A percentile compares a stretch with the other conserved stretches of the same genome.
Evolutionary conservation across 2,113 vertebrate genomes (phyloP).

Genomic region (Crotophaga sulcirostris): DNA sequence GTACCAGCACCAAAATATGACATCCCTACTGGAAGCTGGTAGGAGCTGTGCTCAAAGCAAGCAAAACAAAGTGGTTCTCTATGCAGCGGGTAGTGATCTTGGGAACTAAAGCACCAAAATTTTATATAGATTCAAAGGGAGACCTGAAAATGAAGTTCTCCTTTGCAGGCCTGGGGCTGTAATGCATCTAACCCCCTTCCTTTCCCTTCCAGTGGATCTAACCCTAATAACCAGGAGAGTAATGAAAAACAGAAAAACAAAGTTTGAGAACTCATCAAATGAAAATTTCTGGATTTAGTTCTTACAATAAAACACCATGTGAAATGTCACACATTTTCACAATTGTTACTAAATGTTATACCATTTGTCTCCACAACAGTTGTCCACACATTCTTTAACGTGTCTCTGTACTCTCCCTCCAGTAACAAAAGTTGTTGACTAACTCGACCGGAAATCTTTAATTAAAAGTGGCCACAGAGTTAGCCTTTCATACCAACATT

Average conservation of each 20-base stretch:
- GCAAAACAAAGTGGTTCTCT: not conserved
- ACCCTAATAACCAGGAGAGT: not conserved
- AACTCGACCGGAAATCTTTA: slow-evolving; percentile 1
- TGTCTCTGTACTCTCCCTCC: not conserved
- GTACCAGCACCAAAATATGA: not conserved
- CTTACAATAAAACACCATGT: not conserved
- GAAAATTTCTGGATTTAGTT: not conserved
- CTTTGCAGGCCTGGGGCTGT: not conserved
- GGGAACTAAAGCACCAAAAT: not conserved
- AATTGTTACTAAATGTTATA: rapidly evolving
- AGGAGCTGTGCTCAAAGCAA: not conserved
- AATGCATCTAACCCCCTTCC: not conserved
- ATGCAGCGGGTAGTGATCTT: not conserved
- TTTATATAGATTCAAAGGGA: not conserved
- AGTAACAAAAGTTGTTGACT: slow-evolving; percentile 10
- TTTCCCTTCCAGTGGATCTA: not conserved
- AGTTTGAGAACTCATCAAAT: not conserved
- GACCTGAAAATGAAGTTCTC: not conserved
- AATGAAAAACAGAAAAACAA: not conserved
- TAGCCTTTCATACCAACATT: slow-evolving; percentile 11
- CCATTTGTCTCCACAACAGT: not conserved
- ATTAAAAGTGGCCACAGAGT: slow-evolving; percentile 29
- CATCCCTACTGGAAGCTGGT: not conserved
- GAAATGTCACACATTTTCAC: not conserved
- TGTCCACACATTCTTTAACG: not conserved